A percentile compares a stretch with the other conserved stretches of the same genome.
Conservation (phyloP, 2,113 vertebrate species). For the Desmodus rotundus region DNA sequence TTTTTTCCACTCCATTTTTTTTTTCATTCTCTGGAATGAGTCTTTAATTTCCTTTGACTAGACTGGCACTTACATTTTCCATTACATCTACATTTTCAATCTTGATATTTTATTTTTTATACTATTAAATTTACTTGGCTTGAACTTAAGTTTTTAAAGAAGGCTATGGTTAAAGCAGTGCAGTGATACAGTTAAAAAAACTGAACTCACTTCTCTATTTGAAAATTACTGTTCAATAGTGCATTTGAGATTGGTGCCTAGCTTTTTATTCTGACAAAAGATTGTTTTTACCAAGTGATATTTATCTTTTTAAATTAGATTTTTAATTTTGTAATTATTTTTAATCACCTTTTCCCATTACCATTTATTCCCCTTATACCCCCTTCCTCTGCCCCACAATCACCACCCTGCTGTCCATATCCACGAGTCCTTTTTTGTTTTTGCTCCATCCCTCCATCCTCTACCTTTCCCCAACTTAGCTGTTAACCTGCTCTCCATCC, state of each 20-base stretch:
- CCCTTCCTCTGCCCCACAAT: too few relatives aligned
- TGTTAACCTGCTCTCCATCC: too few relatives aligned
- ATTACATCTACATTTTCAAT: neutral
- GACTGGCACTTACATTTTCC: neutral
- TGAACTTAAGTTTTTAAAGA: neutral
- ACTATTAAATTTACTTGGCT: neutral
- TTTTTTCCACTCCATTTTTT: neutral
- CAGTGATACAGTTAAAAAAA: neutral
- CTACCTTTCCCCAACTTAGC: too few relatives aligned
- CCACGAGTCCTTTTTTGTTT: too few relatives aligned
- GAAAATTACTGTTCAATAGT: neutral
- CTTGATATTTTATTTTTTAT: neutral
- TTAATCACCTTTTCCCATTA: too few relatives aligned
- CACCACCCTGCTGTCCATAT: too few relatives aligned
- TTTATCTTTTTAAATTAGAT: too few relatives aligned
- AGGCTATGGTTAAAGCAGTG: neutral
- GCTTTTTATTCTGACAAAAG: neutral
- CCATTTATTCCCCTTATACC: too few relatives aligned
- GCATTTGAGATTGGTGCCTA: neutral
- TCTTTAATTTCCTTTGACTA: neutral
- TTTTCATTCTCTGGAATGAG: neutral
- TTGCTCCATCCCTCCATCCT: too few relatives aligned
- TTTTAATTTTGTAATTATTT: too few relatives aligned
- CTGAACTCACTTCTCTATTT: neutral
- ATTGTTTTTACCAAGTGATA: too few relatives aligned